Evolutionary conservation across 1,140 invertebrate species (phyloP), one percentile per base, ranked within the genome.

Genomic region (Drosophila bipectinata): DNA sequence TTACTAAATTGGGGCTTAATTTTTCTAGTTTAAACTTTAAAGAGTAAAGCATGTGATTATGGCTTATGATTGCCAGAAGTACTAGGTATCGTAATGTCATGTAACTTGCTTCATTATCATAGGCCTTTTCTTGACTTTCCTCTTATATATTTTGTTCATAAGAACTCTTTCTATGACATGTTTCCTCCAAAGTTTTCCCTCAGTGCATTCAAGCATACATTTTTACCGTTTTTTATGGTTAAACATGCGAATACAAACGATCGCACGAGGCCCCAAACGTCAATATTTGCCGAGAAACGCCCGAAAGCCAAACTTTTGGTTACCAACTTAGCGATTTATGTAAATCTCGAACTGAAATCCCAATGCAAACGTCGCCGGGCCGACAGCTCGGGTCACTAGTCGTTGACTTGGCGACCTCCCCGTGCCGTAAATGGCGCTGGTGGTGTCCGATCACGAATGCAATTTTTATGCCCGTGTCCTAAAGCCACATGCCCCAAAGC

Each of bases 401-500:
- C 28, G 39, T 37, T 18, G 49, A 77, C 73, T 52, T 53, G 77
- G 60, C 68, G 76, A 88, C 84, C 78, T 88, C 83, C 67, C 56
- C 30, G 37, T 18, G 44, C 83, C 79, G 55, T 79, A 88, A 69
- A 83, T 74, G 79, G 84, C 34, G 57, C 83, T 88, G 64, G 66
- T 66, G 54, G 75, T 77, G 78, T 58, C 69, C 84, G 72, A 79
- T 88, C 79, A 82, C 83, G 79, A 79, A 10, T 76, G 74, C 54
- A 51, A 58, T 57, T 72, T 37, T 58, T 56, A 21, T 59, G 47
- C 57, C 61, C 58, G 48, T 72, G 52, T 72, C 14, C 41, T 15
- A 48, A 47, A 41, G 12, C 4, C 12, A 18, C 15, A 44, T 12
- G 41, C 15, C 5, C 5, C 15, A 44, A 14, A 15, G 41, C 44